phyloP scores from a whole-genome alignment of 1,140 invertebrate genomes.

The Trichonephila clavata region DNA sequence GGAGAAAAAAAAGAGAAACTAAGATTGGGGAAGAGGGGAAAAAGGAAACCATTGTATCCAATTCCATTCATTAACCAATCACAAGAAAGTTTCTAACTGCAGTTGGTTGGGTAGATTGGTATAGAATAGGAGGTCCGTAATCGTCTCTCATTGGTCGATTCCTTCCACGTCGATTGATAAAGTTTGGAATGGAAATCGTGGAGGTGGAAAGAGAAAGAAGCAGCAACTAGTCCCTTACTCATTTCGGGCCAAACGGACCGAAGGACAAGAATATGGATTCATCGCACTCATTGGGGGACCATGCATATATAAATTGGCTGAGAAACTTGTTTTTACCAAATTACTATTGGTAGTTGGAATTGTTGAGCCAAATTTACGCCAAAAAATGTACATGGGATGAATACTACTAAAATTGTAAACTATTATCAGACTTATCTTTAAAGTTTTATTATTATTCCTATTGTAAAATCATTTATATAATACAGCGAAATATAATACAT shows the following conservation, averaged over 20 bases:
- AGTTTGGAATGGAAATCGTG: slow-evolving; percentile 63
- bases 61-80: slow-evolving; percentile 67
- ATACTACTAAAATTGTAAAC: too few species aligned
- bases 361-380: too few species aligned
- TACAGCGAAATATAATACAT: too few species aligned
- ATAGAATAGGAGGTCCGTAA: neutral
- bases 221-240: slow-evolving; percentile 19
- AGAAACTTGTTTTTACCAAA: neutral
- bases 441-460: too few species aligned
- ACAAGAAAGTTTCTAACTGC: slow-evolving; percentile 63
- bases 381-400: too few species aligned
- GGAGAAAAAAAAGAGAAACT: neutral
- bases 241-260: slow-evolving; percentile 55
- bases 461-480: too few species aligned
- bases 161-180: slow-evolving; percentile 66
- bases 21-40: neutral
- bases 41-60: slow-evolving; percentile 41
- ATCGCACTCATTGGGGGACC: neutral
- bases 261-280: slow-evolving; percentile 64
- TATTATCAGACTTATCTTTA: too few species aligned
- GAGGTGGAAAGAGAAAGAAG: slow-evolving; percentile 10
- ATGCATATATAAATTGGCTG: neutral
- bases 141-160: slow-evolving; percentile 67
- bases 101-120: slow-evolving; percentile 32
- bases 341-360: too few species aligned